Evolutionary conservation across 2,888 invertebrate species (phyloP).

Genomic region (Spisula subtruncata): DNA sequence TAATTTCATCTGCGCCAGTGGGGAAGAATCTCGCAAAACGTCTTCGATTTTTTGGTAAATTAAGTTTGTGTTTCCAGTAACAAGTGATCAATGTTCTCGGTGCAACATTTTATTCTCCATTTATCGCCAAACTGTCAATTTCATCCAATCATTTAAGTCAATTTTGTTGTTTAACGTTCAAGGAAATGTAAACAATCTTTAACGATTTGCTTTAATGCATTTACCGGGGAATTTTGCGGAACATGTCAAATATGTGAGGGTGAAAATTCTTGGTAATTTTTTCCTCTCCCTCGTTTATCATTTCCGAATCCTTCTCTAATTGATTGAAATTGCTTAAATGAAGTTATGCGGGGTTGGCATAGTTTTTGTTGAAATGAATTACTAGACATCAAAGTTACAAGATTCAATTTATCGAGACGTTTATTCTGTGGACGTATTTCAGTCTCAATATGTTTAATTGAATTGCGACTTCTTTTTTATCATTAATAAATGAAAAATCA

Average conservation of each 20-base stretch:
- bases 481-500: too few relatives aligned
- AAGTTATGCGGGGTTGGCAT: too few relatives aligned
- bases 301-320: constrained; percentile 5
- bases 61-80: neutral
- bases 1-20: constrained; percentile 37
- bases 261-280: neutral
- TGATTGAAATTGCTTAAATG: too few relatives aligned
- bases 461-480: too few relatives aligned
- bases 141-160: neutral
- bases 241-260: neutral
- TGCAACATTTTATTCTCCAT: neutral
- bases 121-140: constrained; percentile 14
- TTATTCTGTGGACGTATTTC: neutral
- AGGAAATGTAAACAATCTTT: constrained; percentile 7
- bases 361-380: too few relatives aligned
- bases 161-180: constrained; percentile 9
- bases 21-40: neutral
- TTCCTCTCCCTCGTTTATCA: neutral
- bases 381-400: too few relatives aligned
- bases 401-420: neutral
- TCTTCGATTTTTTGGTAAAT: constrained; percentile 13
- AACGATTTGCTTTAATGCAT: constrained; percentile 9
- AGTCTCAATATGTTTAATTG: too few relatives aligned
- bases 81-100: neutral
- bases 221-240: neutral